Evolutionary conservation across 2,797 vertebrate genomes (phyloP).

Genomic region (Alectoris magna): DNA sequence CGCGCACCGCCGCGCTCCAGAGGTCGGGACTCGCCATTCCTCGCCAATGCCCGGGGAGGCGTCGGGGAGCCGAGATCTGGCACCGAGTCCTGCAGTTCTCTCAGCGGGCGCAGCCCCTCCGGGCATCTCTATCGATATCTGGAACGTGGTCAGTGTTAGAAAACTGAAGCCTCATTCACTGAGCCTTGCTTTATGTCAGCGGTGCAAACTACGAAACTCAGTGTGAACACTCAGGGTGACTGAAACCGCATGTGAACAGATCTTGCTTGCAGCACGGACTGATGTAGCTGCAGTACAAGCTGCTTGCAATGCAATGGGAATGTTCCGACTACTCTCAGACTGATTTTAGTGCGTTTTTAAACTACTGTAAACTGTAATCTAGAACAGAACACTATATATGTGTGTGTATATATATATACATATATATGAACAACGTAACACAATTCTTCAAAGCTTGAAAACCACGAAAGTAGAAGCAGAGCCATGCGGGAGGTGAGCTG

Average conservation of each 20-base stretch:
- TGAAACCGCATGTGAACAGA: not conserved
- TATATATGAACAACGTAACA: not conserved
- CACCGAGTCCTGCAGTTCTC: not conserved
- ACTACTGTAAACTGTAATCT: not conserved
- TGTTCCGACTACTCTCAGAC: not conserved
- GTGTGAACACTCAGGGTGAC: not conserved
- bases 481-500: not conserved
- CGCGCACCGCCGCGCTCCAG: not conserved
- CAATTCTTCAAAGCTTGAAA: not conserved
- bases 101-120: not conserved
- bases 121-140: not conserved
- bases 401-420: not conserved
- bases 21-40: not conserved
- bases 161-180: not conserved
- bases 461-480: not conserved
- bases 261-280: not conserved
- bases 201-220: not conserved
- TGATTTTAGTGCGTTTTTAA: not conserved
- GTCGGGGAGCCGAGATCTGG: not conserved
- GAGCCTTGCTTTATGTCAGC: not conserved
- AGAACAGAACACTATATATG: not conserved
- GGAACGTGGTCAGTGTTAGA: not conserved
- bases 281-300: not conserved
- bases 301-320: not conserved
- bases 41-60: not conserved